A percentile compares a stretch with the other conserved stretches of the same genome.
These are phyloP conservation scores for Endomychus coccineus DNA, from an alignment of 2,888 invertebrate genomes.

Conservation along the genomic window DNA sequence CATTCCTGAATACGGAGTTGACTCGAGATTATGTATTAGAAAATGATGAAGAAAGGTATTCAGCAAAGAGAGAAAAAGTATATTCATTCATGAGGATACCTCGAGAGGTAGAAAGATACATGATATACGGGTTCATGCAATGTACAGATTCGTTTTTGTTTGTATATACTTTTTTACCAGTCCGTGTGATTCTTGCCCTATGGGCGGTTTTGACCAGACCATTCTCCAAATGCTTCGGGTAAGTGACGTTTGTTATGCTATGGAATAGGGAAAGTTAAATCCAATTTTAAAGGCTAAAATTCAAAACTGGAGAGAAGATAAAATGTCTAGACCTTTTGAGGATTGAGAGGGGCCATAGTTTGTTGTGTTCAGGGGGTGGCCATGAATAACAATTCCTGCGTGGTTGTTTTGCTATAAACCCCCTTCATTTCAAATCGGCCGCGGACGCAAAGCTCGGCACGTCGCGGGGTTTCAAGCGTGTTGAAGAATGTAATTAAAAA, in stretches of 20 bases:
- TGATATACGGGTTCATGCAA: constrained; percentile 89
- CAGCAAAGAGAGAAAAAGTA: constrained; percentile 88
- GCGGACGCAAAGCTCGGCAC: too few relatives aligned
- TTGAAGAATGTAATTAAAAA: too few relatives aligned
- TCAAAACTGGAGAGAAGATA: neutral
- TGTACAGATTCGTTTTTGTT: constrained; percentile 97
- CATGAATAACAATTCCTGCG: too few relatives aligned
- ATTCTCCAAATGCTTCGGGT: constrained; percentile 68
- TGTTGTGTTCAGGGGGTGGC: too few relatives aligned
- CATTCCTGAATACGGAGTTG: constrained; percentile 79
- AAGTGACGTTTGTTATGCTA: constrained; percentile 33
- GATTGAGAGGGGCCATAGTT: too few relatives aligned
- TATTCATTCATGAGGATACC: constrained; percentile 97
- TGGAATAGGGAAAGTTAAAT: too few relatives aligned
- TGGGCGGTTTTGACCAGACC: constrained; percentile 72
- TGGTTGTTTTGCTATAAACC: too few relatives aligned
- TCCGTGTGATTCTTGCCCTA: constrained; percentile 81
- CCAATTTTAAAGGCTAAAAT: too few relatives aligned
- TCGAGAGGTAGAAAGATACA: constrained; percentile 83
- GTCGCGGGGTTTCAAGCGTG: too few relatives aligned
- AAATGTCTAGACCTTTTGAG: neutral
- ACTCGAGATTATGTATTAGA: constrained; percentile 89
- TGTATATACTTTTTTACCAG: constrained; percentile 93
- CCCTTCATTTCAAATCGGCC: too few relatives aligned
- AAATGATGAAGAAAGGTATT: constrained; percentile 91